Evolutionary conservation across 2,888 invertebrate genomes (phyloP), one percentile per base, ranked within the genome.

Genomic region (Sicus ferrugineus): DNA sequence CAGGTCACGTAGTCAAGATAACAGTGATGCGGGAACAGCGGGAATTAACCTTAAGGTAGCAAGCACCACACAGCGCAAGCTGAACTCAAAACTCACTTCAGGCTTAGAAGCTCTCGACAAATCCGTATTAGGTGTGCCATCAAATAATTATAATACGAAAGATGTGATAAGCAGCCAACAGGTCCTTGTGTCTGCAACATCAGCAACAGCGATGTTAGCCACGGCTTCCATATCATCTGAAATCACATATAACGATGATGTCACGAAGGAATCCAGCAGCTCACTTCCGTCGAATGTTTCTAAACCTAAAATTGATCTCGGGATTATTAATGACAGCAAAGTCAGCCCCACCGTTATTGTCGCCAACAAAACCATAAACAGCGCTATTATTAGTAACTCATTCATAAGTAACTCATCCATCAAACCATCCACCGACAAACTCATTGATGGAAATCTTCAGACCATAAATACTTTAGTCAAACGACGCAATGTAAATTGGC

Each of bases 401-500:
- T 14, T n/a, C 70, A 9, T 19, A 42, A 42, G 11, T 42, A n/a
- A 54, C 50, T 31, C 72, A 59, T 14, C n/a, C 70, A 9, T 19
- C 14, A 42, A 16, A n/a, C 28, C 42, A 68, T 38, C 63, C 46
- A 50, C 50, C 69, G 72, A 70, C 54, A 64, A 62, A n/a, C 56
- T 69, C 52, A 23, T 73, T 31, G 52, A 23, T 65, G 26, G 21
- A 30, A 64, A 52, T 66, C 54, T 42, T 68, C 65, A 54, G 75
- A 75, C 11, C 71, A 74, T 26, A 4, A 11, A 30, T 58, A 50
- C 50, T 67, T 48, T 67, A 58, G 34, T 30, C 34, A 82, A 81
- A 72, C 85, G 85, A 70, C 81, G 85, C 2, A 86, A 83, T 72
- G 86, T 85, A 16, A 84, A 85, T 73, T 85, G 85, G 85, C 81